Evolutionary conservation across 2,888 invertebrate species (phyloP), one percentile per base, ranked within the genome.

Genomic region (Fragum whitleyi): DNA sequence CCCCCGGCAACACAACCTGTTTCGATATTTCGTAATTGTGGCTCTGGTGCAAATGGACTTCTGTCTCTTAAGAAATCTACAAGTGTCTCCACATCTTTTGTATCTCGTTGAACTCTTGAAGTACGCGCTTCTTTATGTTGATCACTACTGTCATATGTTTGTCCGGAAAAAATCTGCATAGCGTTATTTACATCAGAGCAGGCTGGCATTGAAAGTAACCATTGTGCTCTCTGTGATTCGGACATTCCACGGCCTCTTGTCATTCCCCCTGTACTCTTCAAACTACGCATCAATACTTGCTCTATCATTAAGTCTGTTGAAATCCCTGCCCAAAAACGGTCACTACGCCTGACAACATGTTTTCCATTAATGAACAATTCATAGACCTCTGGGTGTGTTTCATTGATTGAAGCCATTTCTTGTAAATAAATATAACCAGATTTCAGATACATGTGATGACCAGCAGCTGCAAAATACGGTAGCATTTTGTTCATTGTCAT

Each of bases 1-100:
- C 62, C 67, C 19, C 81, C 84, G 14, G 84, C 89, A 68, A 36
- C 36, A 7, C 78, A 81, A 26, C 89, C 88, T 51, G 81, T 88
- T 65, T 80, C 83, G 39, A 90, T 83, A 69, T 85, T 90, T 36
- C 82, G 68, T 1, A 89, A 68, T 9, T 19, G 29, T 47, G 36
- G 14, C 14, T 81, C 85, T 32, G 73, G 77, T 29, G 19, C 16
- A 53, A 90, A 88, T 19, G 88, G 89, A 65, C 74, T 85, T 51
- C 76, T 78, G 0, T 82, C 80, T n/a, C 61, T 23, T 1, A 88
- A 51, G 62, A 79, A 84, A 0, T 36, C 2, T 0, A 84, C n/a
- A 26, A 88, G n/a, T 14, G 47, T 62, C 5, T 39, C 11, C 3
- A 59, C 79, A 69, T 89, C 88, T 51, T 81, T 70, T 11, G 5